Base-by-base conservation (phyloP, 2,113 vertebrate species). In the Solea senegalensis region DNA sequence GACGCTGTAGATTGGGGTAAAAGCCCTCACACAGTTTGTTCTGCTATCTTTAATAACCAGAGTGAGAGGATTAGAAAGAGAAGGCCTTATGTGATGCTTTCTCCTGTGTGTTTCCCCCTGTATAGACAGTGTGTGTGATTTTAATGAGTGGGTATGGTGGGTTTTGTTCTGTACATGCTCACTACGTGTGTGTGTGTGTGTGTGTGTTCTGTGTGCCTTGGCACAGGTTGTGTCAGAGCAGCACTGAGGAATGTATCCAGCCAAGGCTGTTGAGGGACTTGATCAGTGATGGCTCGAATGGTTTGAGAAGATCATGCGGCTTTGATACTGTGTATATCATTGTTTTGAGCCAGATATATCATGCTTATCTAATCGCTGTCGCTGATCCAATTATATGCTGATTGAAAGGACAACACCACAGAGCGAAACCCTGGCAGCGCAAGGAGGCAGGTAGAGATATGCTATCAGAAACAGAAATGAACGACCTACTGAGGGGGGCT, bases 371-470 rank as follows among this genome's bases (percentile, higher is more conserved):
- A 81, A 86, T 80, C 67, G 65, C 61, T 52, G 68, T 53, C 6
- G 16, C 78, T 93, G 92, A 94, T 93, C 87, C 85, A 91, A 92
- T 93, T 92, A 93, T 80, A 73, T 16, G 34, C 82, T 89, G 92
- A 93, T 91, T 91, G 90, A 86, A 88, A 90, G 76, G 72, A 84
- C 84, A 88, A 61, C 76, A 82, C 52, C 5, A 57, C 50, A 64
- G 75, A 77, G 79, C 40, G 16, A 80, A 74, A 75, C 39, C 49
- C 9, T 67, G 74, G 58, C 40, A 72, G 69, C 67, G 57, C 58
- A 65, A 69, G 65, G 72, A 67, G 49, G 44, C 48, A 54, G 61
- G 65, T 73, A 57, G n/a, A 86, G 81, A 83, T 83, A 88, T 28
- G 63, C 45, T 86, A 87, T 86, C 85, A 68, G 69, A 56, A 54